Percentiles rank a stretch among this genome's conserved stretches.
Conservation (phyloP, 2,888 invertebrate genomes). For the Agrochola circellaris region DNA sequence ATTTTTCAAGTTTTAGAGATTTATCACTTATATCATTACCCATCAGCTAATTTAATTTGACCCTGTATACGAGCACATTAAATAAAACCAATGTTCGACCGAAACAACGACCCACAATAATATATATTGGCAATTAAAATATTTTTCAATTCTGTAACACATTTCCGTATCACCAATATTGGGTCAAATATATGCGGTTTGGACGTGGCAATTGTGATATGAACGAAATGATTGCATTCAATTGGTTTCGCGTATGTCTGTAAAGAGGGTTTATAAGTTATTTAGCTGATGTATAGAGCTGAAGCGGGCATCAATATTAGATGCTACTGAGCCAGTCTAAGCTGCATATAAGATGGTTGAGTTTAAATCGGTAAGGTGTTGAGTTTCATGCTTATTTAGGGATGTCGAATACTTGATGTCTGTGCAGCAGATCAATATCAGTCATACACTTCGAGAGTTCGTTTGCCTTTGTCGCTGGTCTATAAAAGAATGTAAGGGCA, state of each 20-base stretch:
- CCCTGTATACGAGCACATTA: conserved; percentile 4
- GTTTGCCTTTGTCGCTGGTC: neutral
- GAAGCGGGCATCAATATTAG: conserved; percentile 47
- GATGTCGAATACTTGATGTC: conserved; percentile 14
- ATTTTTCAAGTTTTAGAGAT: too few relatives aligned
- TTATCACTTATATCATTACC: too few relatives aligned
- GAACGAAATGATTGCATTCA: conserved; percentile 53
- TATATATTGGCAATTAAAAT: conserved; percentile 57
- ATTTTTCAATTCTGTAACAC: conserved; percentile 59
- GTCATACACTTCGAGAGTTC: neutral
- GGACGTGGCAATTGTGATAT: conserved; percentile 44
- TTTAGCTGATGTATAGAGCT: conserved; percentile 40
- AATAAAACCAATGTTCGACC: conserved; percentile 31
- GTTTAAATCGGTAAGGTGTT: conserved; percentile 34
- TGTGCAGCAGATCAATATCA: conserved; percentile 20
- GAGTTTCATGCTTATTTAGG: conserved; percentile 32
- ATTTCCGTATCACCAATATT: conserved; percentile 52
- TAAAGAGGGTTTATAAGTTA: conserved; percentile 27
- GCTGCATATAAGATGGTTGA: conserved; percentile 33
- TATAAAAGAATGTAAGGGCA: neutral
- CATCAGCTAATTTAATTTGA: too few relatives aligned
- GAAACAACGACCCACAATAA: conserved; percentile 33
- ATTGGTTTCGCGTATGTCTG: conserved; percentile 31
- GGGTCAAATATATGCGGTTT: conserved; percentile 60
- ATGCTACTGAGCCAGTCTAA: conserved; percentile 33